These are phyloP conservation scores for Geococcyx californianus DNA, from an alignment of 2,113 vertebrate species.

Conservation along the genomic window DNA sequence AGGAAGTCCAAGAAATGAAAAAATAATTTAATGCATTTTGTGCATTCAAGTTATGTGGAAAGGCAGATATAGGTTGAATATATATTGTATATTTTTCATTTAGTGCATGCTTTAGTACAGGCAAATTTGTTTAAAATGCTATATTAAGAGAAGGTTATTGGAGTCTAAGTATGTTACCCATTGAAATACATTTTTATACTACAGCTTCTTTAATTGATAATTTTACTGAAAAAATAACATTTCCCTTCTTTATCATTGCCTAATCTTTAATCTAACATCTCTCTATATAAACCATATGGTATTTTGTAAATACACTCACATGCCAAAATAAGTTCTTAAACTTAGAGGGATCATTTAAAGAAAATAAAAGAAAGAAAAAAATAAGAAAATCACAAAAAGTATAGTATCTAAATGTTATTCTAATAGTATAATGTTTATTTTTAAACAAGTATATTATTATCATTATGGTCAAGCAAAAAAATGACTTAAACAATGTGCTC, in stretches of 20 bases:
- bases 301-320: neutral
- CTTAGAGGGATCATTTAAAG: neutral
- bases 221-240: neutral
- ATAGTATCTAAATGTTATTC: neutral
- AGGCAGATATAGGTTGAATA: neutral
- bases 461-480: neutral
- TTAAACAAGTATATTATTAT: neutral
- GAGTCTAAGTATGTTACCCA: neutral
- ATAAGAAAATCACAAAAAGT: neutral
- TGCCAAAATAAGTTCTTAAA: neutral
- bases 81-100: neutral
- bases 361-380: accelerated
- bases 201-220: neutral
- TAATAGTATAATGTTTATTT: neutral
- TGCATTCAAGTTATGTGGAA: neutral
- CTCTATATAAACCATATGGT: neutral
- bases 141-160: neutral
- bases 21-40: neutral
- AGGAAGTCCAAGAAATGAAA: neutral
- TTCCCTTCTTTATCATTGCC: neutral
- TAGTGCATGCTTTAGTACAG: neutral
- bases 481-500: neutral
- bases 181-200: neutral
- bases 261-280: neutral
- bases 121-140: neutral